A percentile compares a stretch with the other conserved stretches of the same genome.
Evolutionary conservation across 2,113 vertebrate genomes (phyloP).

Genomic region (Protomyctophum bolini): DNA sequence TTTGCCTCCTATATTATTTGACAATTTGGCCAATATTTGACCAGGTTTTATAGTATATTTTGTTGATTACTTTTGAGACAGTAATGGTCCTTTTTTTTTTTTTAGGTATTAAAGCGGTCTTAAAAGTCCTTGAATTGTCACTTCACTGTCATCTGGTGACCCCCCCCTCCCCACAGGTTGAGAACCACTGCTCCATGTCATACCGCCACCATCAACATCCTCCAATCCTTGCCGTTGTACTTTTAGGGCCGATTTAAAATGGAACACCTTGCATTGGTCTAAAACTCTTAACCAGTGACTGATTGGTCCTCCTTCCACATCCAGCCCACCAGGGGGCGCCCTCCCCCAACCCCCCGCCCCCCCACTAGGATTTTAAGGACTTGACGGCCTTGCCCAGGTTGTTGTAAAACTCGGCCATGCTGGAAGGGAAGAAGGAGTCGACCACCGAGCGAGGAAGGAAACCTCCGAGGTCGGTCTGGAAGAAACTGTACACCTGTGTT

Average conservation of each 20-base stretch:
- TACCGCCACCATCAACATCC: neutral
- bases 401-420: slow-evolving; percentile 88
- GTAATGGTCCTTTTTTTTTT: too few relatives aligned
- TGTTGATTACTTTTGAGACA: too few relatives aligned
- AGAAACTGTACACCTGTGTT: slow-evolving; percentile 89
- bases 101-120: too few relatives aligned
- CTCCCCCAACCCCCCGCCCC: too few relatives aligned
- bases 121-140: too few relatives aligned
- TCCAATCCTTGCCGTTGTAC: neutral
- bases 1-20: too few relatives aligned
- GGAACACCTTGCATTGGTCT: neutral
- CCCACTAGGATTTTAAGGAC: slow-evolving; percentile 73
- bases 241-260: neutral
- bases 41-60: too few relatives aligned
- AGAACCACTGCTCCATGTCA: too few relatives aligned
- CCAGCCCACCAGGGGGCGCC: too few relatives aligned
- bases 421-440: slow-evolving; percentile 93
- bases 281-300: neutral
- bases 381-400: slow-evolving; percentile 86
- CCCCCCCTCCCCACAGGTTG: too few relatives aligned
- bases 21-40: too few relatives aligned
- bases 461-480: slow-evolving; percentile 94
- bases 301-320: neutral
- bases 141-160: too few relatives aligned
- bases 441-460: slow-evolving; percentile 89